A percentile compares a stretch with the other conserved stretches of the same genome.
These are phyloP conservation scores for Anagyrus pseudococci DNA, from an alignment of 2,888 invertebrate genomes.

Conservation along the genomic window DNA sequence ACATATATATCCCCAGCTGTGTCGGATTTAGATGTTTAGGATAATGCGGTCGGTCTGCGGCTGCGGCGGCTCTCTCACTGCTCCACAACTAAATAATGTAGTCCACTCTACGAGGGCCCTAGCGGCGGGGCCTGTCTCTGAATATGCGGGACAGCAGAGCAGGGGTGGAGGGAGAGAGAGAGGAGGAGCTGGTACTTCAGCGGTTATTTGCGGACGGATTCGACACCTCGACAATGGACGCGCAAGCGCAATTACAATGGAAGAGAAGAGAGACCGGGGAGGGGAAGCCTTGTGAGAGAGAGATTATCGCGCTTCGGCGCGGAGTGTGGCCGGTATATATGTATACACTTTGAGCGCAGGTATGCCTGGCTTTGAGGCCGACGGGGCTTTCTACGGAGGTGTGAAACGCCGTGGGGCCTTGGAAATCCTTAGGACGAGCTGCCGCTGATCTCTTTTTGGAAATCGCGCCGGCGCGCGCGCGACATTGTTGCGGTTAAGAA, in stretches of 20 bases:
- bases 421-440: too few relatives aligned
- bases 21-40: slow-evolving; percentile 63
- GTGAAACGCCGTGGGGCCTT: slow-evolving; percentile 52
- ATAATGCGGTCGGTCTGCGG: slow-evolving; percentile 57
- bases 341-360: slow-evolving; percentile 34
- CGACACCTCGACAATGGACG: slow-evolving; percentile 58
- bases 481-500: slow-evolving; percentile 59
- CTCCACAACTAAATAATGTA: slow-evolving; percentile 61
- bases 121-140: too few relatives aligned
- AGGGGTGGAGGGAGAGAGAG: slow-evolving; percentile 16
- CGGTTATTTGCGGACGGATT: slow-evolving; percentile 62
- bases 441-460: slow-evolving; percentile 52
- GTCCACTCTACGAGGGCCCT: slow-evolving; percentile 56
- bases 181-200: slow-evolving; percentile 48
- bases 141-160: too few relatives aligned
- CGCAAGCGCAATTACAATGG: slow-evolving; percentile 56
- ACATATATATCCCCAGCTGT: slow-evolving; percentile 55
- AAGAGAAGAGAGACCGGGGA: slow-evolving; percentile 33
- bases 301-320: slow-evolving; percentile 53
- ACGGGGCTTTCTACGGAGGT: slow-evolving; percentile 43
- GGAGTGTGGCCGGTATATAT: slow-evolving; percentile 7
- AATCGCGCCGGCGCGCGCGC: slow-evolving; percentile 54
- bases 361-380: too few relatives aligned
- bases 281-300: slow-evolving; percentile 34
- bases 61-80: slow-evolving; percentile 45